Percentiles rank a stretch among this genome's conserved stretches.
Evolutionary conservation across 2,113 vertebrate genomes (phyloP).

Genomic region (Xiphophorus couchianus): DNA sequence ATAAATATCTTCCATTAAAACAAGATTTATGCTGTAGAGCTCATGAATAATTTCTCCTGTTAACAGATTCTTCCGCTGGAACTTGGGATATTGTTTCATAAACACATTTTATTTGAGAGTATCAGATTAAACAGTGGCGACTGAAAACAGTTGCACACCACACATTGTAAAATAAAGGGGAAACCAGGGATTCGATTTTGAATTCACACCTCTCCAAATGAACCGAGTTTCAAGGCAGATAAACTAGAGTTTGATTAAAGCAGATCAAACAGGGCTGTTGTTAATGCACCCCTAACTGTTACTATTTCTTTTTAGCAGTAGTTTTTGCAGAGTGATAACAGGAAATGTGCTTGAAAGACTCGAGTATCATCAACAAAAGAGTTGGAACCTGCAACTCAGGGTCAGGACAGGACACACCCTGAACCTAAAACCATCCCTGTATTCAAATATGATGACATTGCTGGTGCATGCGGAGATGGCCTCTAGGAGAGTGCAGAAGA

Average conservation of each 20-base stretch:
- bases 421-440: constrained; percentile 5
- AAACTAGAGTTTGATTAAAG: too few species aligned
- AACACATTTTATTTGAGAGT: neutral
- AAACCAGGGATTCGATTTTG: too few species aligned
- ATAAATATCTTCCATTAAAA: neutral
- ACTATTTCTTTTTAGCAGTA: constrained; percentile 2
- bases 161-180: too few species aligned
- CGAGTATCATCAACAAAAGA: constrained; percentile 6
- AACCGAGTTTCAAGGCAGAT: too few species aligned
- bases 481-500: constrained; percentile 36
- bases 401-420: constrained; percentile 13
- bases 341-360: constrained; percentile 14
- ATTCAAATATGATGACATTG: constrained; percentile 11
- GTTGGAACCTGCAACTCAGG: constrained; percentile 4
- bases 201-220: too few species aligned
- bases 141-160: too few species aligned
- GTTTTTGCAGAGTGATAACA: neutral
- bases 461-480: constrained; percentile 23
- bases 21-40: neutral
- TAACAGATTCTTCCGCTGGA: too few species aligned
- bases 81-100: neutral
- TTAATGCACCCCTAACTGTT: too few species aligned
- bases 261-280: too few species aligned
- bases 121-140: neutral
- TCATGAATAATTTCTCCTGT: too few species aligned